Base-by-base conservation (phyloP, 2,113 vertebrate genomes). In the Nerophis lumbriciformis region DNA sequence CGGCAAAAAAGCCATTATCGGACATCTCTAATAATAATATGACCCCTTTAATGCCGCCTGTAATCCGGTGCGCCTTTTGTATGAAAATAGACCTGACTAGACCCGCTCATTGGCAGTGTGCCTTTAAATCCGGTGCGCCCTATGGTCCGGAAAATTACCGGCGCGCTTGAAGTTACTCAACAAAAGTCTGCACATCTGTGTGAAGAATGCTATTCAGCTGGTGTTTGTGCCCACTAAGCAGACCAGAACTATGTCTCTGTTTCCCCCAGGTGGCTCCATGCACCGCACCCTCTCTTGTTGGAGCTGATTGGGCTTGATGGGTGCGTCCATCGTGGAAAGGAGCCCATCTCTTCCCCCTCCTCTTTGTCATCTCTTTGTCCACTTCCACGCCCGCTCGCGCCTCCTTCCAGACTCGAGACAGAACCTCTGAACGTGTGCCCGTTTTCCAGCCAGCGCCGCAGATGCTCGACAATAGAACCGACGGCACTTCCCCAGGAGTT, bases 281-380 rank as follows among this genome's bases (percentile, higher is more conserved):
- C 57, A 76, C 75, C 45, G 71, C 75, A 85, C 72, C 80, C 69
- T 80, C 85, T 75, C 71, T 77, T 83, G 82, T 84, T 84, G 85
- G 81, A 89, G 80, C 83, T 87, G 84, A 88, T 83, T 84, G 79
- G 83, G 42, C 59, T 68, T 85, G 85, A 76, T 79, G 71, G 82
- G 71, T 73, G 71, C 72, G 45, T 82, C 82, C 67, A 54, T 85
- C 74, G 63, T 60, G 73, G 74, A 87, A 80, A 81, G 80, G 79
- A 83, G 79, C 79, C 79, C 61, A 59, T 71, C 64, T 72, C 69
- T 72, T 75, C 66, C 82, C 28, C 82, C 66, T 80, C 81, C 79
- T 85, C 78, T 72, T 83, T 45, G 75, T 81, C 83, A 79, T 85
- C 78, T 73, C 80, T 83, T 76, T 82, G 79, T 85, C 82, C 80